A percentile compares a stretch with the other conserved stretches of the same genome.
These are phyloP conservation scores for Cyphomyrus discorhynchus DNA, from an alignment of 2,113 vertebrate genomes.

Conservation along the genomic window DNA sequence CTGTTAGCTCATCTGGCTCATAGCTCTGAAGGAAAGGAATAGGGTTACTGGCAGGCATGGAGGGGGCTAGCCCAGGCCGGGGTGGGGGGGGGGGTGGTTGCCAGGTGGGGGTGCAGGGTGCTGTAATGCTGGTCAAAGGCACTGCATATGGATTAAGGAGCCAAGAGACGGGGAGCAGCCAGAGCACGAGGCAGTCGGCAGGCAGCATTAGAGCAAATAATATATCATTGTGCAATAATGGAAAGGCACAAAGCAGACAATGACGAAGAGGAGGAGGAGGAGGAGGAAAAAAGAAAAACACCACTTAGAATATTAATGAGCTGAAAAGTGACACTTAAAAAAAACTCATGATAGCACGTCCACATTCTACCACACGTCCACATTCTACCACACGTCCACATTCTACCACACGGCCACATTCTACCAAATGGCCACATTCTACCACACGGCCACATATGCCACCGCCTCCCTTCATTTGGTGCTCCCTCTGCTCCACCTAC, in stretches of 20 bases:
- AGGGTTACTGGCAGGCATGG: slow-evolving; percentile 52
- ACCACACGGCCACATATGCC: not conserved
- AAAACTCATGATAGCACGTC: not conserved
- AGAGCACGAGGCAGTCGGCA: slow-evolving; percentile 14
- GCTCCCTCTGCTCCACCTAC: not conserved
- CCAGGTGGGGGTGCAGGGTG: slow-evolving; percentile 42
- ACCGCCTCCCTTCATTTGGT: not conserved
- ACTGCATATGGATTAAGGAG: slow-evolving; percentile 36
- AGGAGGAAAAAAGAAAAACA: slow-evolving; percentile 38
- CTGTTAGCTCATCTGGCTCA: slow-evolving; percentile 93
- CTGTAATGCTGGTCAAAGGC: slow-evolving; percentile 39
- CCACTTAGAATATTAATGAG: slow-evolving; percentile 39
- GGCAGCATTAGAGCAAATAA: slow-evolving; percentile 16
- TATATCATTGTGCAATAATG: not conserved
- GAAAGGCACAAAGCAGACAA: slow-evolving; percentile 10
- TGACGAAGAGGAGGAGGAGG: slow-evolving; percentile 22
- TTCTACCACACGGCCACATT: not conserved
- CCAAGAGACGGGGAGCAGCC: not conserved
- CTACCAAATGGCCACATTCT: not conserved
- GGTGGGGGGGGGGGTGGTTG: slow-evolving; percentile 37
- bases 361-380: not conserved
- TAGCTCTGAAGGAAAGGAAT: slow-evolving; percentile 77
- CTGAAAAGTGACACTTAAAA: not conserved
- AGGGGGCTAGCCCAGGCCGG: slow-evolving; percentile 28
- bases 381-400: not conserved